Conservation (phyloP, 2,888 invertebrate species). For the Horisme vitalbata region DNA sequence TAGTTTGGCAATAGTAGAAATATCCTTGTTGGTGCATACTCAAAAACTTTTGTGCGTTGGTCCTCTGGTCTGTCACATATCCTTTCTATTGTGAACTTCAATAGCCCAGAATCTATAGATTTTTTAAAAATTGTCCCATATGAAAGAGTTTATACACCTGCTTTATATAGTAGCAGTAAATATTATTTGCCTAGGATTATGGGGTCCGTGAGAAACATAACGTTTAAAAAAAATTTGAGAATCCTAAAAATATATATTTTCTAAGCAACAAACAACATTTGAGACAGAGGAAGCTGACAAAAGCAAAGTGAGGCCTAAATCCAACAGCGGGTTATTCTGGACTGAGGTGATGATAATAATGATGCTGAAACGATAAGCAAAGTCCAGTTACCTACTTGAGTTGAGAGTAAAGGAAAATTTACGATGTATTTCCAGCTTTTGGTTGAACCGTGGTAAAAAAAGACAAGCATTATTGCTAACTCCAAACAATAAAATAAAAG, state of each 20-base stretch:
- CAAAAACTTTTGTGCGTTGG: conserved; percentile 70
- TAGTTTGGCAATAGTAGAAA: conserved; percentile 8
- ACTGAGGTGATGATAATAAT: too few species aligned
- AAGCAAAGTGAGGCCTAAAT: too few species aligned
- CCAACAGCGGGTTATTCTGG: too few species aligned
- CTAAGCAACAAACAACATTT: too few species aligned
- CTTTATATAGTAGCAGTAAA: conserved; percentile 45
- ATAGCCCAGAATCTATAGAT: conserved; percentile 60
- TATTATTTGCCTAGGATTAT: conserved; percentile 34
- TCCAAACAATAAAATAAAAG: not conserved
- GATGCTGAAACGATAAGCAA: too few species aligned
- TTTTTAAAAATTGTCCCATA: conserved; percentile 55
- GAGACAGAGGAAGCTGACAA: too few species aligned
- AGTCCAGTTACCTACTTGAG: too few species aligned
- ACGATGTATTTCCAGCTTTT: too few species aligned
- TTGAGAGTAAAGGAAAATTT: too few species aligned
- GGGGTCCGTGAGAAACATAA: conserved; percentile 33
- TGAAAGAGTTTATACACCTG: conserved; percentile 75
- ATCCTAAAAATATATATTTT: too few species aligned
- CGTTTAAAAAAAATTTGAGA: not conserved
- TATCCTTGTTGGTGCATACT: conserved; percentile 50
- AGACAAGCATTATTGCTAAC: not conserved
- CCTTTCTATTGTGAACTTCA: conserved; percentile 75
- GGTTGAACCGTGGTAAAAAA: too few species aligned
- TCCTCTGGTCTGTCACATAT: conserved; percentile 81